Base-by-base conservation (phyloP, 2,113 vertebrate genomes). In the Lamprologus sp. region DNA sequence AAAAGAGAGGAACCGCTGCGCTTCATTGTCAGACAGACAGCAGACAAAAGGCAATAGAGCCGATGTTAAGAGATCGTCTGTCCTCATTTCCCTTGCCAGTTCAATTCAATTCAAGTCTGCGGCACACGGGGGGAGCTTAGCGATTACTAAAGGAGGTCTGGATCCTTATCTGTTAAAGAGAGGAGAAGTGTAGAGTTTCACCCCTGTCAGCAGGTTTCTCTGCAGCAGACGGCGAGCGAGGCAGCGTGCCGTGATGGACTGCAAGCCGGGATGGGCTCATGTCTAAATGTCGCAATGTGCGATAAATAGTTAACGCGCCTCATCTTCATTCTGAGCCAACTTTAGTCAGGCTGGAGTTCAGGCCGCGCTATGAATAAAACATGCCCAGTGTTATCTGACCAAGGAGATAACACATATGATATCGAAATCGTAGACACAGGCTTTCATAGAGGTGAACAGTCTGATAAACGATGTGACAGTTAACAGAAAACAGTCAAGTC, bases 91-190 rank as follows among this genome's bases (percentile, higher is more conserved):
- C 79, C 83, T 82, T 19, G 89, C 91, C 91, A 85, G 83, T 89
- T 87, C 87, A 89, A 88, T 90, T 85, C 88, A 65, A 37, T 37
- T 37, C 60, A 65, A 65, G 54, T 86, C 65, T 84, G 84, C 26
- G 9, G 79, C 75, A 9, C 73, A 37, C 4, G 2, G 83, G 79
- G 85, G 85, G 86, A 82, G 77, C 90, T 89, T 26, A 7, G 42
- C 21, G 84, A 84, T 81, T 87, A 91, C 90, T 79, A 23, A 83
- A 90, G 55, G 82, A 90, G 88, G 88, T 85, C 85, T 90, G 88
- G 92, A 90, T 91, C 87, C 81, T 92, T 93, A 94, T 94, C 92
- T 89, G 86, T 56, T 55, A 85, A 88, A 88, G 37, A 86, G 84
- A 81, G 45, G 80, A 68, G 88, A 89, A 60, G 89, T 37, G 13